Percentiles rank a stretch among this genome's conserved stretches.
phyloP scores from a whole-genome alignment of 2,797 vertebrate genomes.

The Monodelphis domestica region DNA sequence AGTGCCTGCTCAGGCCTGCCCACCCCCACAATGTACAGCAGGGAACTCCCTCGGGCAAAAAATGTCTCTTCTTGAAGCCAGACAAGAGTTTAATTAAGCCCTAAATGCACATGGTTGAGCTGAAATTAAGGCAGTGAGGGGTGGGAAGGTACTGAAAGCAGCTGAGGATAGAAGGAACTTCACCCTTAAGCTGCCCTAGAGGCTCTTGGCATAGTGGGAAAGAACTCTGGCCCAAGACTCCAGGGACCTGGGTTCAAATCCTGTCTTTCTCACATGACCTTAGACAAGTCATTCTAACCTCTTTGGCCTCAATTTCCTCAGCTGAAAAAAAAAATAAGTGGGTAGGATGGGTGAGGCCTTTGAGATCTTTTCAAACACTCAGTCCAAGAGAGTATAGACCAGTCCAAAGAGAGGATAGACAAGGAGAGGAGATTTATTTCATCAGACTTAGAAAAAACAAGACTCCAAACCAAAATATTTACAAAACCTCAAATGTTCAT shows the following conservation, averaged over 20 bases:
- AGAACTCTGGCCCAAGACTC: neutral
- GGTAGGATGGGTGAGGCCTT: neutral
- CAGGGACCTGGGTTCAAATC: neutral
- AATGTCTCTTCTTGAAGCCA: conserved; percentile 77
- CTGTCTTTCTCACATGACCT: neutral
- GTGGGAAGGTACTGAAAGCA: conserved; percentile 53
- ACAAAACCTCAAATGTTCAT: neutral
- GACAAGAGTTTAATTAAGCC: conserved; percentile 79
- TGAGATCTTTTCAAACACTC: neutral
- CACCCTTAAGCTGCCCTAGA: conserved; percentile 42
- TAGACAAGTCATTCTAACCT: neutral
- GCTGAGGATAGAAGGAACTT: conserved; percentile 56
- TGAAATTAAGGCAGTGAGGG: conserved; percentile 75
- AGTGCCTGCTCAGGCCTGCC: conserved; percentile 78
- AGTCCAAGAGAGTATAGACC: neutral
- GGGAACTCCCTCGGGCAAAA: conserved; percentile 77
- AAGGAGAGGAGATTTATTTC: neutral
- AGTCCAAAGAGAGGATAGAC: neutral
- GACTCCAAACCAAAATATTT: neutral
- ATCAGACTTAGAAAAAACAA: neutral
- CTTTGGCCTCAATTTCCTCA: neutral
- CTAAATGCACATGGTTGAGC: conserved; percentile 74
- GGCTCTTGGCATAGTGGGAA: conserved; percentile 38
- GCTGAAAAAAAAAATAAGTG: neutral
- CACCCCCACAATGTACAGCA: conserved; percentile 68